Percentiles rank a stretch among this genome's conserved stretches.
These are phyloP conservation scores for Pseudopipra pipra DNA, from an alignment of 2,113 vertebrate species.

Conservation along the genomic window DNA sequence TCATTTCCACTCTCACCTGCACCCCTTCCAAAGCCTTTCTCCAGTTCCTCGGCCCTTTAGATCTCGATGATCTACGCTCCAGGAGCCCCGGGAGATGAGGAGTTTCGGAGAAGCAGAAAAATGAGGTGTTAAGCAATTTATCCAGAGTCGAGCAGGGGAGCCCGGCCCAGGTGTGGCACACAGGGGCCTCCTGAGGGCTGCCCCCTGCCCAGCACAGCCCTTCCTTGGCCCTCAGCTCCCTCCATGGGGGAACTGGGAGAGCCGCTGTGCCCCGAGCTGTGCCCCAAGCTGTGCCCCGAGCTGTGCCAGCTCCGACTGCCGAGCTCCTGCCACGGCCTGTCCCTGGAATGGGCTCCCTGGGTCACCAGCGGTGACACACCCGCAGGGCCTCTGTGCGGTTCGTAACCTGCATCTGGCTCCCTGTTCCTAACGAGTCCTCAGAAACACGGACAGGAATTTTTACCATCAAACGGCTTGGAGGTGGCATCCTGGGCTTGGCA, in stretches of 20 bases:
- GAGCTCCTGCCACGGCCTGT: not conserved
- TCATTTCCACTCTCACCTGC: not conserved
- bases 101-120: not conserved
- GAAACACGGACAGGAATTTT: not conserved
- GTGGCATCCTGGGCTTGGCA: fast-evolving
- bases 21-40: not conserved
- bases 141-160: fast-evolving
- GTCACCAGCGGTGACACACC: fast-evolving
- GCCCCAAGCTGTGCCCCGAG: fast-evolving
- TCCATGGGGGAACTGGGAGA: fast-evolving
- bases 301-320: fast-evolving
- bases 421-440: not conserved
- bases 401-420: no score
- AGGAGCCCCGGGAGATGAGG: not conserved
- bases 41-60: fast-evolving
- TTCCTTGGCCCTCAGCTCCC: not conserved
- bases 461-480: not conserved
- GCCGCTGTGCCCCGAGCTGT: fast-evolving
- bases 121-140: not conserved
- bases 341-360: fast-evolving
- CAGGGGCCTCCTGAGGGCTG: not conserved
- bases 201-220: not conserved
- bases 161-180: fast-evolving
- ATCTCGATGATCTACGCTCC: fast-evolving
- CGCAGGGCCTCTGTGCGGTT: fast-evolving